Conservation (phyloP, 2,113 vertebrate genomes). For the Tychaedon coryphoeus region DNA sequence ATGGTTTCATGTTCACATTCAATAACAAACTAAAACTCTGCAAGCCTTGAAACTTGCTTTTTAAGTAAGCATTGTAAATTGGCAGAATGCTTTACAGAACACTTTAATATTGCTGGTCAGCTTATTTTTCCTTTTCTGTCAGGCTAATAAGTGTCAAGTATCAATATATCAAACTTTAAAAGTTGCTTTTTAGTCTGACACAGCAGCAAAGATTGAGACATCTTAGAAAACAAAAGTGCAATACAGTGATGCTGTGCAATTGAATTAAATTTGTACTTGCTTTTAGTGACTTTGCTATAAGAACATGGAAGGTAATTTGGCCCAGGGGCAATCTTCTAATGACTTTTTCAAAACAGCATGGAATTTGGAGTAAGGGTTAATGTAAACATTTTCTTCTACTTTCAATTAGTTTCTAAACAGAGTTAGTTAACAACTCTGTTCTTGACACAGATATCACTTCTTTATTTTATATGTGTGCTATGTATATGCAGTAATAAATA, state of each 20-base stretch:
- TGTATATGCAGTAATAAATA: background rate
- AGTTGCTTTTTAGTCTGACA: background rate
- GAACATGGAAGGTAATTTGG: background rate
- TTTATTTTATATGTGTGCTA: background rate
- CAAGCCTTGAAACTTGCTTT: background rate
- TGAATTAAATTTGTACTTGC: background rate
- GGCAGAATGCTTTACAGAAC: background rate
- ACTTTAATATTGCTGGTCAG: background rate
- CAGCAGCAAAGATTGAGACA: background rate
- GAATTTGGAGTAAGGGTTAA: constrained; percentile 2
- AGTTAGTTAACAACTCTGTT: background rate
- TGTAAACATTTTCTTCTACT: background rate
- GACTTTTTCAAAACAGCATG: background rate
- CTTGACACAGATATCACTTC: background rate
- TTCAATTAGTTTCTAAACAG: background rate
- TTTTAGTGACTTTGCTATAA: background rate
- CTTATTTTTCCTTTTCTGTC: background rate
- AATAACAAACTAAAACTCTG: background rate
- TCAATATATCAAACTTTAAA: background rate
- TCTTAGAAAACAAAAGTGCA: background rate
- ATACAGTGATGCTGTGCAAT: background rate
- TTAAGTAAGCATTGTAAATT: background rate
- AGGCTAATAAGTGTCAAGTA: background rate
- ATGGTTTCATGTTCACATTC: background rate
- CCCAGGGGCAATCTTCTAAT: background rate